Percentiles rank a stretch among this genome's conserved stretches.
phyloP scores from a whole-genome alignment of 2,888 invertebrate genomes.

The Encarsia formosa region DNA sequence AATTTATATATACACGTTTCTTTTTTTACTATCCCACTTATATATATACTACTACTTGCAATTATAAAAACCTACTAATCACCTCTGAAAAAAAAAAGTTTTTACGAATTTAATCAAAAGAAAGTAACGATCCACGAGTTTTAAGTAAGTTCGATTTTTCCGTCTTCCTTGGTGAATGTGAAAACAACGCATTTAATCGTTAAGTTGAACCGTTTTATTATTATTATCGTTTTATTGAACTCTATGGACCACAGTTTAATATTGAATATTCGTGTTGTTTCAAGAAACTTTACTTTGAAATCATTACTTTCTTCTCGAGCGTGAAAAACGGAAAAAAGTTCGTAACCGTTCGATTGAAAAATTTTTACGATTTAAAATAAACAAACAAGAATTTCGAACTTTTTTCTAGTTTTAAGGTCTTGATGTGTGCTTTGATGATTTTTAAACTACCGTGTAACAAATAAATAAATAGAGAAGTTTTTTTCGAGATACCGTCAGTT shows the following conservation, averaged over 20 bases:
- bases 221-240: conserved; percentile 13
- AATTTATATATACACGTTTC: too few species aligned
- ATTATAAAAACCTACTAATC: too few species aligned
- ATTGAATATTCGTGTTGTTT: conserved; percentile 5
- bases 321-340: conserved; percentile 18
- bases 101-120: too few species aligned
- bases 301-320: conserved; percentile 4
- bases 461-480: not conserved
- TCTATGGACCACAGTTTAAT: conserved; percentile 24
- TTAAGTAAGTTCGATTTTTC: conserved; percentile 24
- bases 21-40: too few species aligned
- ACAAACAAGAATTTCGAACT: conserved; percentile 3
- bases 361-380: conserved; percentile 16
- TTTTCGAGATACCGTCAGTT: conserved; percentile 17
- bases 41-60: too few species aligned
- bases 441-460: too few species aligned
- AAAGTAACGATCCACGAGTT: too few species aligned
- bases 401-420: too few species aligned
- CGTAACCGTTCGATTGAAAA: conserved; percentile 1
- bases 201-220: too few species aligned
- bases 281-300: conserved; percentile 6
- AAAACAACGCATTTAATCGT: conserved; percentile 7
- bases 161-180: conserved; percentile 13
- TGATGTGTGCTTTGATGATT: too few species aligned
- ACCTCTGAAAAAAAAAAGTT: too few species aligned